Evolutionary conservation across 2,888 invertebrate genomes (phyloP).

Genomic region (Euphydryas editha): DNA sequence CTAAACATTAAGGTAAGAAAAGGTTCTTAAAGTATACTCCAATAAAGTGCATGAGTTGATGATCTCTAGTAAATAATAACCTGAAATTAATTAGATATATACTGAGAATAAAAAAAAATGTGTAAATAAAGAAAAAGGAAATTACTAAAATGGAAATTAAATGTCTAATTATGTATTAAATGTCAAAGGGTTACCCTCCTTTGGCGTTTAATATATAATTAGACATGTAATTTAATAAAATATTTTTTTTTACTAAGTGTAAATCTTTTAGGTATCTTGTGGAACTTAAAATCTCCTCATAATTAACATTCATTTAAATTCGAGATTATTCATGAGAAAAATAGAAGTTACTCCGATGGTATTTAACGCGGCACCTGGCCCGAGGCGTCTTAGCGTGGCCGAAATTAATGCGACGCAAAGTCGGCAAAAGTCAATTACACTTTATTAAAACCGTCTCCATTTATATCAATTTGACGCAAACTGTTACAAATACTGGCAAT

Average conservation of each 20-base stretch:
- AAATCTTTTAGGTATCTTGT: constrained; percentile 46
- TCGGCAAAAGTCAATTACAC: constrained; percentile 84
- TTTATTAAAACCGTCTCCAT: constrained; percentile 84
- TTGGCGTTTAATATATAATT: too few species aligned
- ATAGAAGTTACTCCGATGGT: constrained; percentile 72
- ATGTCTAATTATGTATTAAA: constrained; percentile 28
- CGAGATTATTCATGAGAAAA: constrained; percentile 76
- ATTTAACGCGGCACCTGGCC: constrained; percentile 81
- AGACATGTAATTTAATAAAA: constrained; percentile 33
- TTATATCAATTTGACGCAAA: constrained; percentile 84
- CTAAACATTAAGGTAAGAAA: not conserved
- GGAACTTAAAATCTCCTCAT: constrained; percentile 73
- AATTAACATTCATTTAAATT: constrained; percentile 81
- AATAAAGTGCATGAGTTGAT: too few species aligned
- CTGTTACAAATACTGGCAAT: constrained; percentile 84
- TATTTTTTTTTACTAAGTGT: constrained; percentile 43
- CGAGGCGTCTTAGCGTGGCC: constrained; percentile 80
- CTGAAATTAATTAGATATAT: constrained; percentile 15
- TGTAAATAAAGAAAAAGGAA: constrained; percentile 16
- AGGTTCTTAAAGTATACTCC: too few species aligned
- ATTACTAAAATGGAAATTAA: constrained; percentile 23
- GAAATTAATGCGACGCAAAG: constrained; percentile 82
- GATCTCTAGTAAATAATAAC: too few species aligned
- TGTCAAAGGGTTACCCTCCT: constrained; percentile 25
- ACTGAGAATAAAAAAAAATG: constrained; percentile 2